These are phyloP conservation scores for Hyposoter dolosus DNA, from an alignment of 2,888 invertebrate species.

Conservation along the genomic window DNA sequence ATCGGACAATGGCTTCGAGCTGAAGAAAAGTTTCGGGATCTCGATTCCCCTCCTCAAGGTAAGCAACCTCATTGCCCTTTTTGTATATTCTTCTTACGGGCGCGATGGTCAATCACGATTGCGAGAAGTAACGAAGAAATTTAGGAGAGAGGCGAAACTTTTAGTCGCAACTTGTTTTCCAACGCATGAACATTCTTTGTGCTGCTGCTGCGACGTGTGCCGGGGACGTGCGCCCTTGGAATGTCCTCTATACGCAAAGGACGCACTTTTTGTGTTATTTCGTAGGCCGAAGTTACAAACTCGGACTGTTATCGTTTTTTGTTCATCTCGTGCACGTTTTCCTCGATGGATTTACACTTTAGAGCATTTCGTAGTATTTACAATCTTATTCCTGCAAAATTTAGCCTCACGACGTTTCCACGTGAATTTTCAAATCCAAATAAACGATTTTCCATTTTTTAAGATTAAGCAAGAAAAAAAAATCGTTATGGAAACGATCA, in stretches of 20 bases:
- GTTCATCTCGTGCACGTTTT: neutral
- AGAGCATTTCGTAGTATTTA: no score
- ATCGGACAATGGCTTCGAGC: conserved; percentile 57
- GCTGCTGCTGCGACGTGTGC: conserved; percentile 73
- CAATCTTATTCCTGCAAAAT: no score
- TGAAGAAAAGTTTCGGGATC: neutral
- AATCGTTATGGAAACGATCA: no score
- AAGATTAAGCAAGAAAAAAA: no score
- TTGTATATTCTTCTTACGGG: neutral
- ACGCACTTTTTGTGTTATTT: conserved; percentile 19
- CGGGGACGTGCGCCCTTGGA: conserved; percentile 72
- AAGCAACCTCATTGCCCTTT: neutral
- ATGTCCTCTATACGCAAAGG: conserved; percentile 30
- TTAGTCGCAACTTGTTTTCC: conserved; percentile 27
- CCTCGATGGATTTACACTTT: conserved; percentile 51
- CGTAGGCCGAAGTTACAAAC: neutral
- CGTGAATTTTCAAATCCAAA: no score
- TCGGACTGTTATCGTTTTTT: conserved; percentile 24
- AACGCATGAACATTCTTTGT: conserved; percentile 28
- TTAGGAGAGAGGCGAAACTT: conserved; percentile 70
- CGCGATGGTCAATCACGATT: neutral
- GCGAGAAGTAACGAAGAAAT: conserved; percentile 42
- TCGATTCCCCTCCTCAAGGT: neutral
- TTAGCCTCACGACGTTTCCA: no score
- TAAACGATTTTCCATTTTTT: no score